Evolutionary conservation across 2,797 vertebrate species (phyloP), one percentile per base, ranked within the genome.

Genomic region (Poeciliopsis turneri): DNA sequence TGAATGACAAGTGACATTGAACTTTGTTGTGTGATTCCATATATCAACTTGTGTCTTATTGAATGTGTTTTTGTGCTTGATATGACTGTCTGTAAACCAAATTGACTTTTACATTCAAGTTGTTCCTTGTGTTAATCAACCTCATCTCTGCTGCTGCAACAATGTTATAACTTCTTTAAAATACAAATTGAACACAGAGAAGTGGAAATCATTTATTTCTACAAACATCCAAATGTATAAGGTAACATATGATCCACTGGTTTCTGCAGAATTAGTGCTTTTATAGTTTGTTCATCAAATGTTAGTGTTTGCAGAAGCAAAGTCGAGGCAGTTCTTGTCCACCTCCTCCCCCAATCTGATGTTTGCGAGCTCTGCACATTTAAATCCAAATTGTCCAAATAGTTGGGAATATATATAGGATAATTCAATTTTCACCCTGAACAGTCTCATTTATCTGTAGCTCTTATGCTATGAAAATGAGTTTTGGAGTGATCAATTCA

Each of bases 341-440:
- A 2, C 18, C 18, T 2, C 2, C 6, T 51, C 46, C 64, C 74
- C 28, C 81, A 64, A 84, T 84, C 76, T 75, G 75, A 68, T 3
- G 33, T 73, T 83, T 66, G 79, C 82, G 77, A 79, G 47, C 70
- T 2, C 72, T 72, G 77, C 86, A 84, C 36, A 84, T 82, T 88
- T 76, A 74, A 81, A 76, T 61, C 53, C 78, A 85, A 87, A 86
- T 75, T 84, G 82, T 79, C 74, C 83, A 87, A 85, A 88, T 7
- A 87, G 33, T 82, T 75, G 80, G 69, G 30, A 79, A 82, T 69
- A 84, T 66, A 79, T 66, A 80, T 71, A 78, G 78, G 72, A 86
- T 86, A 89, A 90, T 91, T 83, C 73, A 87, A 90, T 88, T 87
- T 89, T 84, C 78, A 78, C 59, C 76, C 82, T 82, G 43, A 81